phyloP scores from a whole-genome alignment of 2,113 vertebrate species.

The Chinchilla lanigera region DNA sequence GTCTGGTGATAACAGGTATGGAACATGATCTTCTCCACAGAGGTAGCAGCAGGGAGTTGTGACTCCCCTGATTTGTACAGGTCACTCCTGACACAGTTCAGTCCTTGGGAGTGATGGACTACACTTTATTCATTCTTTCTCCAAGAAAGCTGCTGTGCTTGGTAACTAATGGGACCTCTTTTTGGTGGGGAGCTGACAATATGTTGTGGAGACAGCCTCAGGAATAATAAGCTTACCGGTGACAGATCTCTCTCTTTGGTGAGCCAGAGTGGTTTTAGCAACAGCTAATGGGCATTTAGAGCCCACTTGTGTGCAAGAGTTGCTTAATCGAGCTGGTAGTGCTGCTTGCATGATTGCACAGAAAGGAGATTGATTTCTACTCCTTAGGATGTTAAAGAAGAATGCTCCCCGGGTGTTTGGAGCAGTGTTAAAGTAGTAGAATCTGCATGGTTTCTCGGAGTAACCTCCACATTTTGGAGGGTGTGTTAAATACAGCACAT shows the following conservation, averaged over 20 bases:
- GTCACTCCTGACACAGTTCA: background rate
- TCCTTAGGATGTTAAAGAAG: background rate
- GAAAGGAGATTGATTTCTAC: background rate
- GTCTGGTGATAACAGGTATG: background rate
- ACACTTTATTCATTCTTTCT: background rate
- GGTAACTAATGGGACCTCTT: background rate
- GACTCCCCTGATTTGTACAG: background rate
- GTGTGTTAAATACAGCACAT: background rate
- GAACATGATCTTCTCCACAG: background rate
- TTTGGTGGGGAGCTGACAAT: background rate
- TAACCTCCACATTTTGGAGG: background rate
- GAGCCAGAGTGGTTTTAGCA: background rate
- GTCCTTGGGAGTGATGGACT: background rate
- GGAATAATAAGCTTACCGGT: background rate
- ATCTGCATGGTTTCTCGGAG: background rate
- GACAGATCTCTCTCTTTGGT: background rate
- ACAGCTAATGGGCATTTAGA: background rate
- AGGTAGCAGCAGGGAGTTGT: background rate
- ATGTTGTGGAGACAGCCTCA: background rate
- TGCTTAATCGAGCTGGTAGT: background rate
- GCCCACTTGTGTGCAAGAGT: no score
- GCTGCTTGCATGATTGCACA: background rate
- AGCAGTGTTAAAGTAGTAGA: background rate
- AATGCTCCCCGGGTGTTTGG: background rate
- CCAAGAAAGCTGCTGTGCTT: background rate